Base-by-base conservation (phyloP, 2,888 invertebrate species). In the Orthosia gothica region DNA sequence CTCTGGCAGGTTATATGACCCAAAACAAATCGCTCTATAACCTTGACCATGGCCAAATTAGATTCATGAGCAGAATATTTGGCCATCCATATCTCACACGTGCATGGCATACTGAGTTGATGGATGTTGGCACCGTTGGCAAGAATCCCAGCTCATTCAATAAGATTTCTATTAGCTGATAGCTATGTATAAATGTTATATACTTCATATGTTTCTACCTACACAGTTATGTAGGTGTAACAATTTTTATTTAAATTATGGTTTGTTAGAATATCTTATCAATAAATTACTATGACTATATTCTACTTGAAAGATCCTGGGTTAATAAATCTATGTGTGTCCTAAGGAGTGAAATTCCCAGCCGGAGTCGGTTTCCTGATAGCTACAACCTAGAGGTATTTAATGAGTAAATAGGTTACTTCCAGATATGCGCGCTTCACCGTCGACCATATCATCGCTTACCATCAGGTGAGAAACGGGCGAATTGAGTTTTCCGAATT, bases 151-250 rank as follows among this genome's bases (percentile, higher is more conserved):
- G 45, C 58, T 63, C 18, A 70, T 77, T 40, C 47, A 32, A 55
- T 69, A 61, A 77, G 78, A 79, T 82, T 70, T 82, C 52, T 79
- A 79, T 77, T 76, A 76, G 52, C 62, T 57, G 69, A 77, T 65
- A 64, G 26, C 18, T 20, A 20, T 74, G 40, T 40, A 20, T 47
- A 23, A 45, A 7, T 61, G 18, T 47, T 74, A 5, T 61, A 54
- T 47, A 26, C 5, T 26, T 15, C 16, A 26, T 67, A 15, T 15
- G 18, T 52, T 23, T 47, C 9, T 23, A 45, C 11, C 3, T 26
- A 13, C 0, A 16, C 13, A 2, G 7, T 23, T 47, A 52, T 12
- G 5, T 5, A 15, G 32, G 9, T 32, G 26, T 26, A 11, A 55
- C 18, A 13, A 45, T 70, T 45, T 15, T n/a, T 70, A n/a, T n/a